Conservation (phyloP, 2,797 vertebrate genomes). For the Falco novaeseelandiae region DNA sequence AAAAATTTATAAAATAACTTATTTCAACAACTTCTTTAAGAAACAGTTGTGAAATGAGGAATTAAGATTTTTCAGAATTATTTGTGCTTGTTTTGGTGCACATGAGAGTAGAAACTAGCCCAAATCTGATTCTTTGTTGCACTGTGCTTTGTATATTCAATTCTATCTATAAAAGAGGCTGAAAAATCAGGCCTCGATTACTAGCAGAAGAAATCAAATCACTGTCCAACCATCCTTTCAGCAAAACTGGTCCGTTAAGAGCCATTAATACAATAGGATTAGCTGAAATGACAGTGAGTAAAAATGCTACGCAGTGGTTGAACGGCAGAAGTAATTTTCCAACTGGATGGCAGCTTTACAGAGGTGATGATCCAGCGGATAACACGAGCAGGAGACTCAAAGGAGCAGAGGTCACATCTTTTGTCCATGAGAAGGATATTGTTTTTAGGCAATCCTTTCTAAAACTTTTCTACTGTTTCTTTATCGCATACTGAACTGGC, state of each 20-base stretch:
- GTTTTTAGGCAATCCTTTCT: neutral
- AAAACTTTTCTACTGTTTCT: neutral
- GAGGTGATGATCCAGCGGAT: neutral
- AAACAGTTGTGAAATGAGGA: neutral
- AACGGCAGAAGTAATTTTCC: constrained; percentile 31
- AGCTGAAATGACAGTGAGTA: neutral
- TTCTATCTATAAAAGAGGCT: neutral
- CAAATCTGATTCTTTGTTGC: neutral
- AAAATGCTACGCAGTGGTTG: neutral
- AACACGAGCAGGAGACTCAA: neutral
- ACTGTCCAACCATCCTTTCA: neutral
- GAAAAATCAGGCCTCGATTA: neutral
- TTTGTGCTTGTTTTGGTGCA: neutral
- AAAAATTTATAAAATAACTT: neutral
- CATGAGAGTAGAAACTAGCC: neutral
- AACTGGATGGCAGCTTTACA: neutral
- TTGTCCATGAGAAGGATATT: neutral
- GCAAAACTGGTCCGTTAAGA: neutral
- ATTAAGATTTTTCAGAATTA: neutral
- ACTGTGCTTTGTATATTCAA: neutral
- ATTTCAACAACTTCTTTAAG: neutral
- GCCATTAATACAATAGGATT: constrained; percentile 15
- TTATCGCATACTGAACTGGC: neutral
- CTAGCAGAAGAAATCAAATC: constrained; percentile 47
- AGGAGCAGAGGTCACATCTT: neutral